These are phyloP conservation scores for Chunga burmeisteri DNA, from an alignment of 2,113 vertebrate genomes.

Conservation along the genomic window DNA sequence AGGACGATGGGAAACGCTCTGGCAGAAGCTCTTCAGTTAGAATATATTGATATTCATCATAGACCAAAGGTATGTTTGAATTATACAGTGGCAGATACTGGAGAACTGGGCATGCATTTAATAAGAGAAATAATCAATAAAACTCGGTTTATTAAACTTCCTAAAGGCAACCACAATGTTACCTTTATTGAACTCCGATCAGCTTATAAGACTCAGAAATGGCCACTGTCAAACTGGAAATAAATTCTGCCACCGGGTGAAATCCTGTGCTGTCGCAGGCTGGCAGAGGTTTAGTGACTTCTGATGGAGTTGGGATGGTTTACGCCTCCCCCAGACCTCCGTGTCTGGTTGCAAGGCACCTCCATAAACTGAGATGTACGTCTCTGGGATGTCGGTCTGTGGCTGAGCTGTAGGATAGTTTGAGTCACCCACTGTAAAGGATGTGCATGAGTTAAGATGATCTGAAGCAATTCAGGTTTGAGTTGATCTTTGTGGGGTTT, in stretches of 20 bases:
- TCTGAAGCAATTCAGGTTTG: neutral
- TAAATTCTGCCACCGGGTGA: neutral
- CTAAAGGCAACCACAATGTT: neutral
- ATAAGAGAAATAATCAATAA: neutral
- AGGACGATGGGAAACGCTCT: neutral
- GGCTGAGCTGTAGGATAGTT: neutral
- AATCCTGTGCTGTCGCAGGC: neutral
- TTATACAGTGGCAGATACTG: neutral
- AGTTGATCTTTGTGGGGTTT: neutral
- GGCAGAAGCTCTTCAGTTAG: neutral
- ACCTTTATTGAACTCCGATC: neutral
- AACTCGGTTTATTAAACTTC: neutral
- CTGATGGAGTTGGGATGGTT: accelerated
- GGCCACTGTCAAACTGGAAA: neutral
- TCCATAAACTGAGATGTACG: accelerated
- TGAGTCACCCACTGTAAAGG: neutral
- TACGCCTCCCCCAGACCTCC: neutral
- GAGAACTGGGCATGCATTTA: neutral
- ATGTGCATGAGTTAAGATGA: too few relatives aligned
- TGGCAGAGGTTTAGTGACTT: too few relatives aligned
- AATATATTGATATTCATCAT: neutral
- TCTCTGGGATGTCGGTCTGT: neutral
- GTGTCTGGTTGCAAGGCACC: accelerated
- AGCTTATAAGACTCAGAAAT: neutral
- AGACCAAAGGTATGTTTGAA: neutral